Evolutionary conservation across 2,888 invertebrate species (phyloP), one percentile per base, ranked within the genome.

Genomic region (Reticulitermes lucifugus): DNA sequence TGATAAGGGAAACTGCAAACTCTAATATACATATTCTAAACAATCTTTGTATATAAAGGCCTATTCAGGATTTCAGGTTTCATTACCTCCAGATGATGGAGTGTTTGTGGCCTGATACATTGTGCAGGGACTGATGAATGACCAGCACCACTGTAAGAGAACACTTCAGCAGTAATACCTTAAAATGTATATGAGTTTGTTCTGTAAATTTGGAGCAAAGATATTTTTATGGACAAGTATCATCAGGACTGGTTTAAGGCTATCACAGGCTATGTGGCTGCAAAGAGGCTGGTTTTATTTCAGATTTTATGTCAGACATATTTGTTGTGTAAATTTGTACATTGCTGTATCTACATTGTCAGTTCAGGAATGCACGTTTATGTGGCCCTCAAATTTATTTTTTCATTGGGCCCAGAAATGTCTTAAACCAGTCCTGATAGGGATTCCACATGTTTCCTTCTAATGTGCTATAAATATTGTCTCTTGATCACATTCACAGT

Each of bases 1-100:
- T 65, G 65, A 65, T 73, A 73, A 73, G 35, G 25, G 14, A 73
- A 73, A 6, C 22, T 73, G 41, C 41, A 73, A 73, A 21, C 41
- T 14, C 29, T 73, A 14, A 73, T 73, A 73, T 73, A 73, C 41
- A 73, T 73, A 73, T 73, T 73, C 73, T 73, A 73, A 73, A 73
- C 41, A 73, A 7, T 35, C 14, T 9, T 70, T 22, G 10, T 25
- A 25, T 21, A 9, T 65, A 43, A 46, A 60, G 71, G 65, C 59
- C 82, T 79, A 79, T 41, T 55, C 10, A 46, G 29, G 65, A 65
- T n/a, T 65, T 5, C 55, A 65, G 25, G 65, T 65, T n/a, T 65
- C n/a, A 65, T 65, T n/a, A 65, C 65, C 65, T 25, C 9, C 65
- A 65, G n/a, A 25, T 65, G 0, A 65, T 25, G 12, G 9, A n/a